phyloP scores from a whole-genome alignment of 2,113 vertebrate genomes.

The Holacanthus passer region DNA sequence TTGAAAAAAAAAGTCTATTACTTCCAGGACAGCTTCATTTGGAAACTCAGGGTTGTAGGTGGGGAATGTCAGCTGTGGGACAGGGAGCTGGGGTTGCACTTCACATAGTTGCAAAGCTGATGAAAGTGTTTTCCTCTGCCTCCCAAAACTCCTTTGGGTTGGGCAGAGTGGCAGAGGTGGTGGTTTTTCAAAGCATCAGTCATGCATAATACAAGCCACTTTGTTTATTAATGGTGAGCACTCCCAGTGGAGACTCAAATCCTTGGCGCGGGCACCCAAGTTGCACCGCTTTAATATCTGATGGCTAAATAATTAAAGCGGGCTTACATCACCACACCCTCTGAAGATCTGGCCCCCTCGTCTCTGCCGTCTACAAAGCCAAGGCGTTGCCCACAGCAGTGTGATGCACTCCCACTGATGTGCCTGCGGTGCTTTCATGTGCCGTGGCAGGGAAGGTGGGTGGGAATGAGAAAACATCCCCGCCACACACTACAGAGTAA shows the following conservation, averaged over 20 bases:
- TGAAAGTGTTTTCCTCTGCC: slow-evolving; percentile 53
- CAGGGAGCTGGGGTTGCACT: background rate
- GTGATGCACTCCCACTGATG: slow-evolving; percentile 45
- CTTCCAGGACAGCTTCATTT: background rate
- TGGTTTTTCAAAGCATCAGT: slow-evolving; percentile 72
- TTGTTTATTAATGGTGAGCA: slow-evolving; percentile 79
- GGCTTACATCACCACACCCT: slow-evolving; percentile 74
- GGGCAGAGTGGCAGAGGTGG: slow-evolving; percentile 41
- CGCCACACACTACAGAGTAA: slow-evolving; percentile 5
- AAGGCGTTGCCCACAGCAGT: slow-evolving; percentile 36
- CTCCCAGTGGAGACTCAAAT: slow-evolving; percentile 64
- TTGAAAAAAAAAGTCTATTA: background rate
- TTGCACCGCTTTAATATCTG: slow-evolving; percentile 78
- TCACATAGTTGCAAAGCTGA: slow-evolving; percentile 33
- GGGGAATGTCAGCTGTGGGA: background rate
- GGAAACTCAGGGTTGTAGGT: slow-evolving; percentile 17
- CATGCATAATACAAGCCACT: slow-evolving; percentile 77
- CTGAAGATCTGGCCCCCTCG: slow-evolving; percentile 53
- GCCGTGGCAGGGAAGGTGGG: slow-evolving; percentile 21
- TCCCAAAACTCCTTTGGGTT: slow-evolving; percentile 27
- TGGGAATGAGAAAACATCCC: slow-evolving; percentile 36
- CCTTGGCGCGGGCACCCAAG: slow-evolving; percentile 47
- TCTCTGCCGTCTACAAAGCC: slow-evolving; percentile 58
- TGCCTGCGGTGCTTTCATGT: slow-evolving; percentile 52
- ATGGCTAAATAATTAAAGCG: slow-evolving; percentile 79